These are phyloP conservation scores for Oostethus manadensis DNA, from an alignment of 2,113 vertebrate species.

Conservation along the genomic window DNA sequence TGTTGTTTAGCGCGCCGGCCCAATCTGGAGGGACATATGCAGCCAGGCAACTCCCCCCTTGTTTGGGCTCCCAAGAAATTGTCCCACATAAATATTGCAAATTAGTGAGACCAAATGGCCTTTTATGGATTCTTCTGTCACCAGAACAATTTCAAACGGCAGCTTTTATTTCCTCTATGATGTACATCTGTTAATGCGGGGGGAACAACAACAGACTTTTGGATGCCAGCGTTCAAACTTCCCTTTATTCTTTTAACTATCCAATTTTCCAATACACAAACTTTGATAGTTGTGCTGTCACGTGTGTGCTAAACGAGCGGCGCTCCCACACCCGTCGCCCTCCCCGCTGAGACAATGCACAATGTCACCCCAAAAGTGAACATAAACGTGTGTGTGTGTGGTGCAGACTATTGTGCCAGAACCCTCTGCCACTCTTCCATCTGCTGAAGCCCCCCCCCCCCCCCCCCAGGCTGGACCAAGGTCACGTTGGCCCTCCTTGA, in stretches of 20 bases:
- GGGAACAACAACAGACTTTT: constrained; percentile 39
- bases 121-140: constrained; percentile 68
- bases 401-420: constrained; percentile 48
- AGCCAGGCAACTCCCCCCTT: constrained; percentile 23
- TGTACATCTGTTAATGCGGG: constrained; percentile 57
- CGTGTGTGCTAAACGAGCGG: not conserved
- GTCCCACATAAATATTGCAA: constrained; percentile 63
- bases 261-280: not conserved
- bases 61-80: constrained; percentile 54
- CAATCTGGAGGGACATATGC: constrained; percentile 70
- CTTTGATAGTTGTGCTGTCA: not conserved
- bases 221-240: constrained; percentile 13
- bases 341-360: constrained; percentile 25
- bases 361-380: constrained; percentile 59
- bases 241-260: not conserved
- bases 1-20: constrained; percentile 45
- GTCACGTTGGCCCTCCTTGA: constrained; percentile 51
- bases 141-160: constrained; percentile 43
- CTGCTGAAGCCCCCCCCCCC: constrained; percentile 68
- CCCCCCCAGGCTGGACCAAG: constrained; percentile 68
- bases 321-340: not conserved
- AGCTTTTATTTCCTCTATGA: constrained; percentile 49
- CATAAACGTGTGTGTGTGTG: constrained; percentile 32
- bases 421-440: constrained; percentile 65
- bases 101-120: constrained; percentile 64